Base-by-base conservation (phyloP, 2,888 invertebrate species). In the Nomada fabriciana region DNA sequence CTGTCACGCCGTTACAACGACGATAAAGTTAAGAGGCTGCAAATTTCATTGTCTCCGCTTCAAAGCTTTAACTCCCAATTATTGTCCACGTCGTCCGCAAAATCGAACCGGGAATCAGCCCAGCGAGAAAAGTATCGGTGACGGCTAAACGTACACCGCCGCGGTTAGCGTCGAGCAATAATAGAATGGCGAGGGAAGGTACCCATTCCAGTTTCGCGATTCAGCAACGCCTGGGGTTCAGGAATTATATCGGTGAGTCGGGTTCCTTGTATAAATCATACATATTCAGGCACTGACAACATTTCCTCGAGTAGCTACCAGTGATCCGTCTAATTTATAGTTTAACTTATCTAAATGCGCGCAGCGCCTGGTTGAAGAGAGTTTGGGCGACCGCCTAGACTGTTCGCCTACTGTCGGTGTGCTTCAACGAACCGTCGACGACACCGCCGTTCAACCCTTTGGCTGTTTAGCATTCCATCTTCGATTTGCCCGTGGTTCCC, bases 261-360 rank as follows among this genome's bases (percentile, higher is more conserved):
- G 88, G 89, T 90, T 90, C 89, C 90, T 90, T 89, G 90, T 89
- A 91, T 92, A 91, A 93, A 93, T 93, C 92, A 93, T 92, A 89
- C 91, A 93, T 92, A 93, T 93, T 92, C 91, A 91, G 90, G 82
- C 91, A 88, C 88, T 88, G 92, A 91, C 92, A 92, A 91, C 91
- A 90, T 92, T 92, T 92, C 91, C 92, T 90, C 90, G 91, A 92
- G 90, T 91, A 93, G 91, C 91, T 91, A 92, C 92, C 91, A 91
- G 92, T 93, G 92, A 94, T 93, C 92, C 92, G 92, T 92, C 92
- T 93, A 93, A 93, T 93, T 93, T 93, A 93, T 93, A 93, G 92
- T 93, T 93, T 90, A 93, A 93, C 92, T 93, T 93, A 93, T 94
- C 93, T 91, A 92, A 93, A 93, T 92, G 91, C 92, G 91, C 89